Base-by-base conservation (phyloP, 1,140 invertebrate genomes). In the Onthophagus taurus region DNA sequence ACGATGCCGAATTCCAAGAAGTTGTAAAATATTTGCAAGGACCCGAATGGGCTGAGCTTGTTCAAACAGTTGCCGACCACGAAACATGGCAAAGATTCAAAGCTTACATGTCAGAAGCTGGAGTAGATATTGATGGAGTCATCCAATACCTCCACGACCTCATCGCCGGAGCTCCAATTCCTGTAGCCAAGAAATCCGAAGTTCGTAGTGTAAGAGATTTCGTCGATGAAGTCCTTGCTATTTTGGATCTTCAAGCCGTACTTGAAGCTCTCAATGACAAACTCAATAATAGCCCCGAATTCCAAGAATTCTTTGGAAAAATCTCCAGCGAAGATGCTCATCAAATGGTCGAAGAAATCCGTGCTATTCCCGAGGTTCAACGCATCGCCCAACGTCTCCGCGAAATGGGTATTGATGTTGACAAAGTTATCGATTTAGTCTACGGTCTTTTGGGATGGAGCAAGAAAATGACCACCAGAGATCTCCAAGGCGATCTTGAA, bases 371-470 rank as follows among this genome's bases (percentile, higher is more conserved):
- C 12, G 51, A 53, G 43, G 48, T 50, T 14, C 42, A 47, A 35
- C 44, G 44, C 13, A 5, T 53, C 11, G 41, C 44, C 13, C 16
- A 45, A 26, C 18, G 42, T 17, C 20, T 53, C 2, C 41, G 18
- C 8, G 41, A 31, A 12, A 21, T 47, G 36, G 48, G 44, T 8
- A 20, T 52, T 17, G 42, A 50, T 23, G 30, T 52, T 13, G 35
- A 48, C 6, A 35, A 31, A 39, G 37, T 35, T 17, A 17, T 47
- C 11, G 45, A 35, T 4, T 4, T 50, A 9, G 21, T 53, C 24
- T 50, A 48, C 36, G 31, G 24, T 17, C 29, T 53, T 21, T 42
- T 53, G 18, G 48, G 51, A n/a, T 53, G 51, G 51, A n/a, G n/a
- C 11, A 23, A 38, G 12, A 19, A 34, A 34, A 18, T 0, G 0